Base-by-base conservation (phyloP, 2,888 invertebrate species). In the Trachelus iudaicus region DNA sequence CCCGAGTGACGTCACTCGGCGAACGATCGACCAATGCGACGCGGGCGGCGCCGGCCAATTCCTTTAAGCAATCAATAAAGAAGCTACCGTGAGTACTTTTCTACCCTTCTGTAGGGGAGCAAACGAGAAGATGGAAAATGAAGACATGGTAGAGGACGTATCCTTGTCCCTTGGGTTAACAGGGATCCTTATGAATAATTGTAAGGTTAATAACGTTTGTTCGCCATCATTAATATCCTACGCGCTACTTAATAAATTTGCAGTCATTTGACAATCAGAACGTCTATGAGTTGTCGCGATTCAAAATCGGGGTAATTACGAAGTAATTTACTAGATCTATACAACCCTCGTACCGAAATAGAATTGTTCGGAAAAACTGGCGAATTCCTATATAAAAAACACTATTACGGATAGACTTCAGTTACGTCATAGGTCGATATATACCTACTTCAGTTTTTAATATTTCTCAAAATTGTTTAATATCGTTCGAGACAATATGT, bases 1-100 rank as follows among this genome's bases (percentile, higher is more conserved):
- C 37, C 69, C 74, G 75, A 71, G 78, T 78, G 82, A 78, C 80
- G 78, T 74, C 73, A 79, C 77, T 74, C 78, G 82, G 85, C 83
- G 81, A 84, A 87, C 88, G 88, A 89, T 89, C 89, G 89, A 89
- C 89, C 89, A 87, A 88, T 86, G 89, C 88, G 87, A 85, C 85
- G 87, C 88, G 87, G 88, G 89, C 89, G 89, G 89, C 87, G 89
- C 88, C 89, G 87, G 88, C 88, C 89, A 89, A 89, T 89, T 89
- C 86, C 85, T 82, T 83, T 81, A 83, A 83, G 84, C 87, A 89
- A 89, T 89, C 89, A 89, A 89, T 89, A 89, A 88, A 82, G 84
- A 83, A 82, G 81, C 81, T 76, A 83, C 79, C 77, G 77, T 75
- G 71, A 71, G 33, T 71, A 71, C 71, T 71, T 71, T 71, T 71